Conservation (phyloP, 2,888 invertebrate genomes). For the Oscheius sp. region DNA sequence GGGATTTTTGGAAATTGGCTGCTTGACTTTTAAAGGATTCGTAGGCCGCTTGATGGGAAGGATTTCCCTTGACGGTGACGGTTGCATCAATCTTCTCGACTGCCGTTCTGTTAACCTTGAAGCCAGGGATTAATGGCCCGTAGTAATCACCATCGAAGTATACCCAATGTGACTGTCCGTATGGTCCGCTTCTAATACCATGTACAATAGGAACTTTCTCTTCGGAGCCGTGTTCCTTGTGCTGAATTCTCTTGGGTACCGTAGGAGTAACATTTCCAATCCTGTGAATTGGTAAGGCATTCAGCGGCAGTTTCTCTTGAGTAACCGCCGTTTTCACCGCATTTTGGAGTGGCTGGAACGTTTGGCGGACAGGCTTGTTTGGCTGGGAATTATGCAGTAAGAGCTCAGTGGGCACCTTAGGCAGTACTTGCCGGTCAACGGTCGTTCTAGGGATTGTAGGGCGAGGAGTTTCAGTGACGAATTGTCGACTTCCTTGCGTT, state of each 20-base stretch:
- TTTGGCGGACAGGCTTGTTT: conserved; percentile 19
- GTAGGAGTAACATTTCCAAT: conserved; percentile 3
- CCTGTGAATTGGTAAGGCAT: conserved; percentile 10
- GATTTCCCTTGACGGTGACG: conserved; percentile 8
- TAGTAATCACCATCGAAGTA: conserved; percentile 55
- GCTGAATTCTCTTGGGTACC: conserved; percentile 19
- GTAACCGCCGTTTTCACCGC: conserved; percentile 15
- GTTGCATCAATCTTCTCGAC: conserved; percentile 25
- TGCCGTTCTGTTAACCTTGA: conserved; percentile 42
- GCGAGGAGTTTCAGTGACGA: neutral
- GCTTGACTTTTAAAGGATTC: conserved; percentile 30
- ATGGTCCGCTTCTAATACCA: conserved; percentile 19
- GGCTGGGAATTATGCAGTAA: conserved; percentile 1
- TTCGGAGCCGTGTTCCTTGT: neutral
- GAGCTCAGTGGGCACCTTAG: neutral
- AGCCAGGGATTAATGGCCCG: conserved; percentile 55
- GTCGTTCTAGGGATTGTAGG: neutral
- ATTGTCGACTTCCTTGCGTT: conserved; percentile 4
- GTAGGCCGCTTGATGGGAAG: conserved; percentile 2
- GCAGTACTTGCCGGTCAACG: neutral
- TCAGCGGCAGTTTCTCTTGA: conserved; percentile 20
- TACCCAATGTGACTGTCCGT: conserved; percentile 43
- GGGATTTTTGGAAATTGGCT: conserved; percentile 18
- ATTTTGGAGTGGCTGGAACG: conserved; percentile 23
- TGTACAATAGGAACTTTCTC: conserved; percentile 5